Base-by-base conservation (phyloP, 1,140 invertebrate genomes). In the Drosophila hydei region DNA sequence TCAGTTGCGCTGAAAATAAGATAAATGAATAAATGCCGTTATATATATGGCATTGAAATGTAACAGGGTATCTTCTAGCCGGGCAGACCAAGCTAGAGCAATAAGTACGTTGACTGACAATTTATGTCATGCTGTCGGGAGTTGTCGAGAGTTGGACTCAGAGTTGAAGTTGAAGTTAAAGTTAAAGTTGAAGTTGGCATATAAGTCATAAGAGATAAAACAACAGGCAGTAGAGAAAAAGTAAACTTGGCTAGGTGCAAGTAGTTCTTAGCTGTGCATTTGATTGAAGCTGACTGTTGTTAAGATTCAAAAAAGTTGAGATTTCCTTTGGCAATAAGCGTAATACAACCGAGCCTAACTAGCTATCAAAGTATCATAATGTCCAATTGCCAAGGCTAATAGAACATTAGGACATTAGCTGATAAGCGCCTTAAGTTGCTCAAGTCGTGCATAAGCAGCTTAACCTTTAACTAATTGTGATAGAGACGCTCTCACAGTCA, bases 121-220 rank as follows among this genome's bases (percentile, higher is more conserved):
- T 68, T 75, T 68, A 84, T 84, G 71, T 52, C 74, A 67, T 64
- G 30, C 30, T 33, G 30, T 3, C 63, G 52, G 69, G 3, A 45
- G 36, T 25, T 27, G 30, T 33, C 18, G 23, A 48, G n/a, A 43
- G 43, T 43, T 36, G 27, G 21, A 36, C 59, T 56, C 1, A 1
- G 8, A 33, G 30, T 33, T 33, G 30, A 33, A 33, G 30, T 11
- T 33, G 9, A 9, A 33, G 30, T 33, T 33, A 2, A 9, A 33
- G 9, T 33, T 33, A 2, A 33, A 43, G 43, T 36, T 36, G 27
- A 23, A 36, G 62, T 56, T 61, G 40, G 2, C 47, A 36, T 40
- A 19, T 23, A 50, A 23, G 25, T 30, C 33, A 40, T 25, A 9
- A 14, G 43, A 55, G 70, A 69, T 64, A 60, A 79, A 55, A 25